A percentile compares a stretch with the other conserved stretches of the same genome.
These are phyloP conservation scores for Nyctereutes procyonoides DNA, from an alignment of 2,113 vertebrate genomes.

Conservation along the genomic window DNA sequence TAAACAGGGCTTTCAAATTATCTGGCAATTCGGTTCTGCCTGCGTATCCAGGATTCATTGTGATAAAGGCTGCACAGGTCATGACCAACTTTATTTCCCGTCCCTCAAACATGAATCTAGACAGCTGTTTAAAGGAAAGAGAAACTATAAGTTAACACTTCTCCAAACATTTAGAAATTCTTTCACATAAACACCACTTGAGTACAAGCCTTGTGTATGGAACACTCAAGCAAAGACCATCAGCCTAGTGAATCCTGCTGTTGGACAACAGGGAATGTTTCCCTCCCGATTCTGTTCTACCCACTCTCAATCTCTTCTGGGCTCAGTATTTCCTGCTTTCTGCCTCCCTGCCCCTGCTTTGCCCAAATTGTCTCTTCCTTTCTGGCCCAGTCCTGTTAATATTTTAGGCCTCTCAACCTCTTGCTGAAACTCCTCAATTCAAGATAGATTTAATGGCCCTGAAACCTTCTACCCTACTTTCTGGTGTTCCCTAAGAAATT, in stretches of 20 bases:
- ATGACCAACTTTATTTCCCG: slow-evolving; percentile 92
- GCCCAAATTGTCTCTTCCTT: not conserved
- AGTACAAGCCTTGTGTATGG: not conserved
- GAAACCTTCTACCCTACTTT: not conserved
- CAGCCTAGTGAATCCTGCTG: not conserved
- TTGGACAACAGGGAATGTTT: not conserved
- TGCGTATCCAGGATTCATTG: slow-evolving; percentile 95
- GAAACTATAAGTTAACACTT: not conserved
- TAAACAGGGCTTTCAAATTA: slow-evolving; percentile 93
- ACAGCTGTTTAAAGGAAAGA: slow-evolving; percentile 85
- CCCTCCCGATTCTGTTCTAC: not conserved
- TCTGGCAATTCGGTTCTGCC: slow-evolving; percentile 93
- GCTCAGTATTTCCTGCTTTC: not conserved
- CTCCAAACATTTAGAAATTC: slow-evolving; percentile 32
- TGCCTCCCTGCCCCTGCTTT: not conserved
- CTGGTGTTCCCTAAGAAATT: not conserved
- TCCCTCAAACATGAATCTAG: slow-evolving; percentile 93
- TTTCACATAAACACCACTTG: slow-evolving; percentile 86
- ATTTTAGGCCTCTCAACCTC: not conserved
- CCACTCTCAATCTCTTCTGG: not conserved
- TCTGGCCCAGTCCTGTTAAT: not conserved
- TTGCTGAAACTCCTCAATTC: not conserved
- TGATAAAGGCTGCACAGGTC: slow-evolving; percentile 94
- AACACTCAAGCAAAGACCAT: not conserved
- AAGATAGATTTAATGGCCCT: not conserved